Conservation (phyloP, 2,888 invertebrate species). For the Dynastes tityus region DNA sequence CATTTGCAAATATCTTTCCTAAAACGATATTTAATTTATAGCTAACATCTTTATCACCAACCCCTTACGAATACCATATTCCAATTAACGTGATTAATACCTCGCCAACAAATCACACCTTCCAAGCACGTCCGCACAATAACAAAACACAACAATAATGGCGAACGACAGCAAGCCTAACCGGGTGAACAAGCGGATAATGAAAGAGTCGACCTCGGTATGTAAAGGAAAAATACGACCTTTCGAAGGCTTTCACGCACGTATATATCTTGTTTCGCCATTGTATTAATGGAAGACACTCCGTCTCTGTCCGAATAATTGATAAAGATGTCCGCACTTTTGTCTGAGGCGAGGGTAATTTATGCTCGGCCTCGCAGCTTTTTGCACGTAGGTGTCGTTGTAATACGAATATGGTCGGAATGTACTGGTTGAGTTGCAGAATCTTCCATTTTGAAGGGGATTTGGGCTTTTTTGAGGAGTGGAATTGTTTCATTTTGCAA, state of each 20-base stretch:
- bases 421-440: too few relatives aligned
- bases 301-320: constrained; percentile 53
- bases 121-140: not conserved
- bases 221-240: not conserved
- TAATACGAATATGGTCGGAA: constrained; percentile 56
- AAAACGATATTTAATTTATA: too few relatives aligned
- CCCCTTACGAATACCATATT: not conserved
- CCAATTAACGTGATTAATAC: constrained; percentile 6
- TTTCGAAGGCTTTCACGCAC: constrained; percentile 3
- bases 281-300: constrained; percentile 14
- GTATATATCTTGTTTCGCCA: constrained; percentile 10
- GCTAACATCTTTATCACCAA: too few relatives aligned
- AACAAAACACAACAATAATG: not conserved
- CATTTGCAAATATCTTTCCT: too few relatives aligned
- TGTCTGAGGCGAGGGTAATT: constrained; percentile 54
- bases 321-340: constrained; percentile 57
- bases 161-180: not conserved
- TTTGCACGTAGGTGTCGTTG: constrained; percentile 60
- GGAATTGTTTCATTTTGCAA: too few relatives aligned
- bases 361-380: constrained; percentile 48
- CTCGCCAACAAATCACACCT: not conserved
- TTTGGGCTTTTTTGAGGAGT: too few relatives aligned
- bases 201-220: too few relatives aligned
- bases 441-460: too few relatives aligned
- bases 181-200: too few relatives aligned